Conservation (phyloP, 2,113 vertebrate species). For the Butorides virescens region DNA sequence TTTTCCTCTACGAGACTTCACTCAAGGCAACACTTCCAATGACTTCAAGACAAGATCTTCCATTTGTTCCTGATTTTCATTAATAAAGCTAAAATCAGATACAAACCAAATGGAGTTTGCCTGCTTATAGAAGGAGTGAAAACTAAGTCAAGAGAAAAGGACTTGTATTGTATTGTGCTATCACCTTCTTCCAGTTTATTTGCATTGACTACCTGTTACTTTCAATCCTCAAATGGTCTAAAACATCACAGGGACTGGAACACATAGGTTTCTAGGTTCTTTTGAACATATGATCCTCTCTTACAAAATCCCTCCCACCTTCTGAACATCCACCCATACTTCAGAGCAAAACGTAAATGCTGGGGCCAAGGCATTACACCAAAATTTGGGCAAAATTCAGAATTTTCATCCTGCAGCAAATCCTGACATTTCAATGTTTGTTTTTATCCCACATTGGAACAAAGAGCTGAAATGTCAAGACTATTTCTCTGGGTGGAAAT, state of each 20-base stretch:
- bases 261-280: background rate
- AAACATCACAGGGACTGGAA: background rate
- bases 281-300: background rate
- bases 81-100: background rate
- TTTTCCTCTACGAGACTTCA: background rate
- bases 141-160: background rate
- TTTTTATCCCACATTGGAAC: constrained; percentile 30
- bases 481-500: constrained; percentile 39
- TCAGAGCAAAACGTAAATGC: constrained; percentile 23
- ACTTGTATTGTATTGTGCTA: background rate
- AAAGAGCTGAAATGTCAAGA: constrained; percentile 53
- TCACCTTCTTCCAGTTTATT: background rate
- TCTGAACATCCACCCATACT: background rate
- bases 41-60: background rate
- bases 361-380: constrained; percentile 2
- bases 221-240: background rate
- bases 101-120: background rate
- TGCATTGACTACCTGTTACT: background rate
- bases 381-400: constrained; percentile 37
- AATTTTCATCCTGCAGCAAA: constrained; percentile 23
- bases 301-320: background rate
- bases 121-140: background rate
- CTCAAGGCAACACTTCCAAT: background rate
- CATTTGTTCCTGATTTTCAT: background rate
- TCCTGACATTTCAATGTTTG: constrained; percentile 57